Conservation (phyloP, 2,797 vertebrate genomes). For the Enteromius paludinosus region DNA sequence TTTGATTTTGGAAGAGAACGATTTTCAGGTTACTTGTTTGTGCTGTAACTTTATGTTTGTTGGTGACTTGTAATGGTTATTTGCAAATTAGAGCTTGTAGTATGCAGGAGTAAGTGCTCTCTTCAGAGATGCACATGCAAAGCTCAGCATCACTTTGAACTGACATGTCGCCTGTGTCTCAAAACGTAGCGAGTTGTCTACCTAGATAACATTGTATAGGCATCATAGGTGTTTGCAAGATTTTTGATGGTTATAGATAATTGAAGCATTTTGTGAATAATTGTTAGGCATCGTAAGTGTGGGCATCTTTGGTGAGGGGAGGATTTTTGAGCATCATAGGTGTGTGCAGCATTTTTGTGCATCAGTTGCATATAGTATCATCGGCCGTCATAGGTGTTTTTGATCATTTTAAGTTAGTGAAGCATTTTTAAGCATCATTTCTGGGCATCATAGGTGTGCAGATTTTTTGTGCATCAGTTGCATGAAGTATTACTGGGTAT, state of each 20-base stretch:
- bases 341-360: neutral
- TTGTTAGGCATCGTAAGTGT: neutral
- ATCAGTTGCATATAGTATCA: neutral
- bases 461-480: neutral
- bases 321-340: neutral
- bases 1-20: neutral
- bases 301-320: neutral
- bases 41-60: neutral
- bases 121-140: neutral
- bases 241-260: neutral
- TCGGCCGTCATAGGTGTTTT: neutral
- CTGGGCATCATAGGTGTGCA: neutral
- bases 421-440: neutral
- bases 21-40: neutral
- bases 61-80: neutral
- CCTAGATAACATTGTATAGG: neutral
- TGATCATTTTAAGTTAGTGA: neutral
- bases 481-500: neutral
- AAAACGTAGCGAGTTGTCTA: constrained; percentile 9
- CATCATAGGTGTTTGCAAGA: neutral
- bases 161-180: neutral
- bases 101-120: neutral
- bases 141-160: constrained; percentile 37
- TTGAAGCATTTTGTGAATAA: neutral
- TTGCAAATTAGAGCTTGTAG: too few species aligned